Evolutionary conservation across 1,140 invertebrate genomes (phyloP).

Genomic region (Trichogramma pretiosum): DNA sequence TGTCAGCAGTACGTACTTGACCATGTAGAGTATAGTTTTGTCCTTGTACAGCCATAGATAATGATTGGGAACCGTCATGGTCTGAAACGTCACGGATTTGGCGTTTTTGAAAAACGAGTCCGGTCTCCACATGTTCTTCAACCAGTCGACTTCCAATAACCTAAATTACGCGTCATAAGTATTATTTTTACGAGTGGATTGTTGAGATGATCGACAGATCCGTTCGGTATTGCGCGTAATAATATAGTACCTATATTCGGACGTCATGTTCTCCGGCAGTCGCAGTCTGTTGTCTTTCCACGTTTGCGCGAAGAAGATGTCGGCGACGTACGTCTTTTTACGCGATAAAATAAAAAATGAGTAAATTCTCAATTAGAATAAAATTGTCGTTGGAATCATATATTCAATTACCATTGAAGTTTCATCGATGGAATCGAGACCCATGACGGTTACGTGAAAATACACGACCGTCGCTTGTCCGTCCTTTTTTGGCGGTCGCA

Average conservation of each 20-base stretch:
- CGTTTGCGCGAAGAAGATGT: conserved; percentile 85
- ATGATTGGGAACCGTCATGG: conserved; percentile 89
- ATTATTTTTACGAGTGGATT: too few species aligned
- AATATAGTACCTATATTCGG: conserved; percentile 72
- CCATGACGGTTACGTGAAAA: conserved; percentile 89
- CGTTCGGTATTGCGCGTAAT: too few species aligned
- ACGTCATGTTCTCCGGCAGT: conserved; percentile 83
- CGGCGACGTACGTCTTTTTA: conserved; percentile 74
- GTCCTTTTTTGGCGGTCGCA: conserved; percentile 80
- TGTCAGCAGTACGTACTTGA: conserved; percentile 52
- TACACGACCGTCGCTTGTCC: conserved; percentile 76
- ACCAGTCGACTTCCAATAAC: conserved; percentile 76
- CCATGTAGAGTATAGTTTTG: conserved; percentile 81
- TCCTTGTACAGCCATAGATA: conserved; percentile 83
- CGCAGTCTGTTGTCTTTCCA: conserved; percentile 84
- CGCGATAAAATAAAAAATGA: background rate
- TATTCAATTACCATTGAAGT: conserved; percentile 70
- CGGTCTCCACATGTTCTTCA: conserved; percentile 84
- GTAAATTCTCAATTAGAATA: too few species aligned
- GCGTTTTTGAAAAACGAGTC: conserved; percentile 86
- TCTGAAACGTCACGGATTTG: conserved; percentile 85
- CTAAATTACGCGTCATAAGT: conserved; percentile 43
- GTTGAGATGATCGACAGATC: too few species aligned
- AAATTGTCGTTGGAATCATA: too few species aligned
- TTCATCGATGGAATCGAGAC: conserved; percentile 84